These are phyloP conservation scores for Meliscaeva auricollis DNA, from an alignment of 2,888 invertebrate genomes.

Conservation along the genomic window DNA sequence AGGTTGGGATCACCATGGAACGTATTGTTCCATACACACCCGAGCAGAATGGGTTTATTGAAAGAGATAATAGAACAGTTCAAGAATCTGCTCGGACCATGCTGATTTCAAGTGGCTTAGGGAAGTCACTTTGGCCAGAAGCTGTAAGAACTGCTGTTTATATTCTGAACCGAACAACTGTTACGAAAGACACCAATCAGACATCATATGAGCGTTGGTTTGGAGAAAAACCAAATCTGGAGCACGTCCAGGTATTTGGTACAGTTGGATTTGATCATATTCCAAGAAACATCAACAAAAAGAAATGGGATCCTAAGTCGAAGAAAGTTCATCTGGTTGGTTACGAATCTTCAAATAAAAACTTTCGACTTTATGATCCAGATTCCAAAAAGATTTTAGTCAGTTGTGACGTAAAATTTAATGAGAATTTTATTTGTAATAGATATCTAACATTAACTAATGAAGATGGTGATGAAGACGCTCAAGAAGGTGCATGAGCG, in stretches of 20 bases:
- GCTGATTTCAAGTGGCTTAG: constrained; percentile 75
- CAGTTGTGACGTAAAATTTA: too few relatives aligned
- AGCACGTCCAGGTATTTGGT: constrained; percentile 7
- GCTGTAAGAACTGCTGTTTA: constrained; percentile 77
- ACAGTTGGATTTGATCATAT: constrained; percentile 3
- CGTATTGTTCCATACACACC: too few relatives aligned
- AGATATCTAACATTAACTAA: too few relatives aligned
- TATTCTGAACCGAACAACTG: constrained; percentile 69
- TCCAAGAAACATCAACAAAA: background rate
- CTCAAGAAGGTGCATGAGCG: background rate
- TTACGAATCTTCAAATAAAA: too few relatives aligned
- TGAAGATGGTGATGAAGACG: too few relatives aligned
- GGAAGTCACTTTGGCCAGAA: constrained; percentile 77
- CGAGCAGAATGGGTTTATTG: too few relatives aligned
- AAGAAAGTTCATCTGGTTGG: background rate
- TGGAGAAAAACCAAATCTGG: constrained; percentile 1
- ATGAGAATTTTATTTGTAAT: too few relatives aligned
- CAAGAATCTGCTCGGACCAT: too few relatives aligned
- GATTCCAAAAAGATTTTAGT: too few relatives aligned
- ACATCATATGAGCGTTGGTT: constrained; percentile 6
- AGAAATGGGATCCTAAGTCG: background rate
- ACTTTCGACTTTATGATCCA: too few relatives aligned
- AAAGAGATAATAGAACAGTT: too few relatives aligned
- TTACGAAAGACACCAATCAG: background rate
- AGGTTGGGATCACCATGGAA: too few relatives aligned